phyloP scores from a whole-genome alignment of 1,140 invertebrate genomes.

The Fopius arisanus region DNA sequence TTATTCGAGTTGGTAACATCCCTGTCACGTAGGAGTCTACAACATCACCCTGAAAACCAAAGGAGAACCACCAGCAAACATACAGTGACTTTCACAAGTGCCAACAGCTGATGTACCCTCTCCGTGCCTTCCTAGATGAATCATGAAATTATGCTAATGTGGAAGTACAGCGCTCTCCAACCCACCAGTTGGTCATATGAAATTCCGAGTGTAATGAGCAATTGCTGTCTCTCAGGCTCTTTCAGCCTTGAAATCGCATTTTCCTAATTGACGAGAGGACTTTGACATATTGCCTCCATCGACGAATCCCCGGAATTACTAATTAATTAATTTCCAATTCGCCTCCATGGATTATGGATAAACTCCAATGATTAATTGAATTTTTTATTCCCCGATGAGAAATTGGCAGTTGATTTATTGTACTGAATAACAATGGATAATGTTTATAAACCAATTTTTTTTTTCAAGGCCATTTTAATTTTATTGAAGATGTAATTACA shows the following conservation, averaged over 20 bases:
- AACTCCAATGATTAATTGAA: background rate
- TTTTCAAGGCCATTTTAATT: too few relatives aligned
- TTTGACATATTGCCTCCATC: background rate
- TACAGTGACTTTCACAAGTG: background rate
- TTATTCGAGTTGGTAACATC: slow-evolving; percentile 1
- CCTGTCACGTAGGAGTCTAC: background rate
- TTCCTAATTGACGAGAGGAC: background rate
- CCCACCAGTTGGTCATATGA: background rate
- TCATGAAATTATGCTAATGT: slow-evolving; percentile 9
- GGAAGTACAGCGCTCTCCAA: background rate
- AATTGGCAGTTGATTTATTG: too few relatives aligned
- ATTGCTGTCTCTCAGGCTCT: background rate
- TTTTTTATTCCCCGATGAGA: too few relatives aligned
- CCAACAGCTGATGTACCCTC: background rate
- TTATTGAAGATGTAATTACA: too few relatives aligned
- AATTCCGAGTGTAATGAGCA: background rate
- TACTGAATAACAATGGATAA: too few relatives aligned
- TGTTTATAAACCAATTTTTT: too few relatives aligned
- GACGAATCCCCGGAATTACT: background rate
- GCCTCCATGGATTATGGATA: background rate
- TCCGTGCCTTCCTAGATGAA: slow-evolving; percentile 4
- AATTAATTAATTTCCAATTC: background rate
- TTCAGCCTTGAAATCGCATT: background rate
- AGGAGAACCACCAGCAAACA: background rate
- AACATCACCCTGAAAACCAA: background rate